Conservation (phyloP, 2,113 vertebrate genomes). For the Saimiri boliviensis region DNA sequence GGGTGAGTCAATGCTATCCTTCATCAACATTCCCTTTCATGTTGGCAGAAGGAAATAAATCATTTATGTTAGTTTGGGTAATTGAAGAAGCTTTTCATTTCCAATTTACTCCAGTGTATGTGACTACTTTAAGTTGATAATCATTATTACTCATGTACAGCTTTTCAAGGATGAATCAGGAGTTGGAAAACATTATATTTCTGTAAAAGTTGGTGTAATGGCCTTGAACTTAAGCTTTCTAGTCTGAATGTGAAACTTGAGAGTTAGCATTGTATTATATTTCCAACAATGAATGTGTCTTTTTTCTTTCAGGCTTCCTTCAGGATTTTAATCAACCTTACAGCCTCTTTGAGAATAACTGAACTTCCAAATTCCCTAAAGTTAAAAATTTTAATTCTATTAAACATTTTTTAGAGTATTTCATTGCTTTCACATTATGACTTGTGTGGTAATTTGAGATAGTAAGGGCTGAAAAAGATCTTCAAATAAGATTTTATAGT, state of each 20-base stretch:
- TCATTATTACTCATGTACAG: background rate
- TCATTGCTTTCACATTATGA: slow-evolving; percentile 58
- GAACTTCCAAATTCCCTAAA: slow-evolving; percentile 67
- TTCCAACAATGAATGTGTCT: slow-evolving; percentile 51
- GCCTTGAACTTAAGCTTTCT: slow-evolving; percentile 46
- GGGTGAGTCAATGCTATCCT: background rate
- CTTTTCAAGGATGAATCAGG: slow-evolving; percentile 45
- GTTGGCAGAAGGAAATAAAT: slow-evolving; percentile 45
- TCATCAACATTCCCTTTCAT: background rate
- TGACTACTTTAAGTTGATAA: slow-evolving; percentile 56
- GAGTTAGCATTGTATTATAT: slow-evolving; percentile 40
- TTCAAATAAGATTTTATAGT: slow-evolving; percentile 46
- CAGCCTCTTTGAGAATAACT: slow-evolving; percentile 94
- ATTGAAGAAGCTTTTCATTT: slow-evolving; percentile 65
- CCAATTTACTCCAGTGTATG: background rate
- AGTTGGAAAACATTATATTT: slow-evolving; percentile 41
- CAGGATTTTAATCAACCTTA: slow-evolving; percentile 91
- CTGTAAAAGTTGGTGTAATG: slow-evolving; percentile 33
- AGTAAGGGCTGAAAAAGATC: slow-evolving; percentile 10
- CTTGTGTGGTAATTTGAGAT: slow-evolving; percentile 49
- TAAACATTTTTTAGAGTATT: slow-evolving; percentile 51
- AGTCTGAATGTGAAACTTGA: slow-evolving; percentile 42
- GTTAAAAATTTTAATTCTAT: slow-evolving; percentile 60
- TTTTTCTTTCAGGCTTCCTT: slow-evolving; percentile 87
- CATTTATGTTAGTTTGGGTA: slow-evolving; percentile 27